A percentile compares a stretch with the other conserved stretches of the same genome.
Conservation (phyloP, 2,888 invertebrate genomes). For the Agrotis exclamationis region DNA sequence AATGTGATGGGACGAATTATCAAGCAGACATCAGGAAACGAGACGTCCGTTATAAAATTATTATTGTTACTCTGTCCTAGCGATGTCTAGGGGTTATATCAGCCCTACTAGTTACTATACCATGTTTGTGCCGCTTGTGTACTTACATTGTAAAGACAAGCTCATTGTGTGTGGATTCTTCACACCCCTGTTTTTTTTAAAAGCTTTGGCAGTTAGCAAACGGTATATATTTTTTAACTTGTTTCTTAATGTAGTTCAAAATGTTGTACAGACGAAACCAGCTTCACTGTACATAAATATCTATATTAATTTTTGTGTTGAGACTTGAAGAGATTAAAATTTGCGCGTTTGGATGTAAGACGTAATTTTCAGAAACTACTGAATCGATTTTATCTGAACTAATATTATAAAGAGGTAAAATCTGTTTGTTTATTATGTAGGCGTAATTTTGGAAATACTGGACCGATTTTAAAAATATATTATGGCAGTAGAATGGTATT, state of each 20-base stretch:
- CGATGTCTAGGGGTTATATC: slow-evolving; percentile 15
- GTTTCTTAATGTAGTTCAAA: slow-evolving; percentile 1
- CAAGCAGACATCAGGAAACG: neutral
- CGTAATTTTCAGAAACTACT: neutral
- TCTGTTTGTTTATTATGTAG: no score
- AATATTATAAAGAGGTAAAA: neutral
- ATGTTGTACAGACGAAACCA: neutral
- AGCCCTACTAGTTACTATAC: slow-evolving; percentile 4
- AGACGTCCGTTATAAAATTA: slow-evolving; percentile 19
- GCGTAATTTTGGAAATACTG: no score
- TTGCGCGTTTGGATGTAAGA: no score
- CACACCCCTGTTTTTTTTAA: slow-evolving; percentile 40
- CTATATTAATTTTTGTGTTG: neutral
- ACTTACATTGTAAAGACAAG: slow-evolving; percentile 49
- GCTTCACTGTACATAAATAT: no score
- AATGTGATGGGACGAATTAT: neutral
- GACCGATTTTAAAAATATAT: no score
- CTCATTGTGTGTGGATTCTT: slow-evolving; percentile 40
- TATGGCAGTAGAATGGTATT: no score
- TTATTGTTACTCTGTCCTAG: slow-evolving; percentile 24
- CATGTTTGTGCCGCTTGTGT: slow-evolving; percentile 38
- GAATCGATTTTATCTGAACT: neutral
- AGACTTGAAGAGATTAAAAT: neutral
- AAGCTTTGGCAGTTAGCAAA: slow-evolving; percentile 21
- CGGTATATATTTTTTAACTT: slow-evolving; percentile 3